Conservation (phyloP, 2,113 vertebrate genomes). For the Capreolus pygargus region DNA sequence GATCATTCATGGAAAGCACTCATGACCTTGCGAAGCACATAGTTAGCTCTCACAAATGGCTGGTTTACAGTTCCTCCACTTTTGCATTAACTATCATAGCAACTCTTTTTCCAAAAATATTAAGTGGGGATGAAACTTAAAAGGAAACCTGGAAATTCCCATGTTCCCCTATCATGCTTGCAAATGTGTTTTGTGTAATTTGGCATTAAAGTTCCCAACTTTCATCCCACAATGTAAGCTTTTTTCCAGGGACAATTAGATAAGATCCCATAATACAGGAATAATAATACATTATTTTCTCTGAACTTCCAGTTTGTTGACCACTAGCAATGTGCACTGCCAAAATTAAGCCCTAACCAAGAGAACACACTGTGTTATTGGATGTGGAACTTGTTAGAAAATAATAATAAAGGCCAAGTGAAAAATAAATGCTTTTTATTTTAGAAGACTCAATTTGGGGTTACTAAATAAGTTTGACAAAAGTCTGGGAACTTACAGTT, state of each 20-base stretch:
- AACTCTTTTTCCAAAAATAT: slow-evolving; percentile 7
- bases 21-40: neutral
- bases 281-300: neutral
- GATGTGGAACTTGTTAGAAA: neutral
- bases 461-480: slow-evolving; percentile 18
- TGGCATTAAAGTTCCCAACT: neutral
- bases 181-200: slow-evolving; percentile 1
- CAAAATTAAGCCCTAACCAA: slow-evolving; percentile 40
- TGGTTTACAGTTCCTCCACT: neutral
- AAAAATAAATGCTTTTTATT: slow-evolving; percentile 14
- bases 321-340: neutral
- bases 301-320: neutral
- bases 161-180: neutral
- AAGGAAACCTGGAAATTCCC: neutral
- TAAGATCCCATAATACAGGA: neutral
- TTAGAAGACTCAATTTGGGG: neutral
- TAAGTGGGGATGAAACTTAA: neutral
- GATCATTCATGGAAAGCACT: neutral
- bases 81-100: neutral
- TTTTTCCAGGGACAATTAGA: neutral
- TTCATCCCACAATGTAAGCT: neutral
- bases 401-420: slow-evolving; percentile 8
- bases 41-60: neutral
- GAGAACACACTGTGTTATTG: neutral
- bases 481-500: neutral